Evolutionary conservation across 1,140 invertebrate genomes (phyloP), one percentile per base, ranked within the genome.

Genomic region (Druon quercuslanigerum): DNA sequence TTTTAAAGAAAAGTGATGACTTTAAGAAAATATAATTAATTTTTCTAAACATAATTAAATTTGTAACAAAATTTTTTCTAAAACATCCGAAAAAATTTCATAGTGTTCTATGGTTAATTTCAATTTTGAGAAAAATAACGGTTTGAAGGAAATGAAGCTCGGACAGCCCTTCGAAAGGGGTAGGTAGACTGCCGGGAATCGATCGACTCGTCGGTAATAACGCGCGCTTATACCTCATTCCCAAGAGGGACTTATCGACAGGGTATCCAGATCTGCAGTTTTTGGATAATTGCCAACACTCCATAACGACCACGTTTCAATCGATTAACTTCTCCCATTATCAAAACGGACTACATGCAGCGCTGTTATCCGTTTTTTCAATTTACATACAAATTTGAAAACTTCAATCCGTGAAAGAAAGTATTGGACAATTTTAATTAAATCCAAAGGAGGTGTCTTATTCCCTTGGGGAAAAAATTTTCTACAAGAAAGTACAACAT

Each of bases 171-270:
- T 66, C 73, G n/a, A 16, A 54, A 1, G n/a, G 6, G 52, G 52
- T 54, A 74, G 52, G 52, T 54, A 74, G 71, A 60, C 72, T 52
- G 60, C 25, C n/a, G 40, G 75, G 72, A 86, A 89, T 90, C 87
- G 86, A 89, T 89, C 80, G 81, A 71, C 78, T 70, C 52, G 88
- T 89, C 88, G 89, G 88, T 90, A 90, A 90, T 86, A 87, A 87
- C 84, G 87, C 76, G 82, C 84, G 75, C 84, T 74, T 57, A 80
- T 80, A 80, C 75, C 73, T 56, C 57, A 75, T 82, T 81, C 56
- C 74, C 81, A 79, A 71, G 57, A 78, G 56, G 75, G 83, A 79
- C 79, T 90, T 90, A 90, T 86, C 88, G 88, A 87, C 85, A 79
- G 87, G 84, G 82, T 74, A 72, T 83, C 19, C 56, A 25, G 19